Evolutionary conservation across 1,140 invertebrate genomes (phyloP), one percentile per base, ranked within the genome.

Genomic region (Hydropsyche tenuis): DNA sequence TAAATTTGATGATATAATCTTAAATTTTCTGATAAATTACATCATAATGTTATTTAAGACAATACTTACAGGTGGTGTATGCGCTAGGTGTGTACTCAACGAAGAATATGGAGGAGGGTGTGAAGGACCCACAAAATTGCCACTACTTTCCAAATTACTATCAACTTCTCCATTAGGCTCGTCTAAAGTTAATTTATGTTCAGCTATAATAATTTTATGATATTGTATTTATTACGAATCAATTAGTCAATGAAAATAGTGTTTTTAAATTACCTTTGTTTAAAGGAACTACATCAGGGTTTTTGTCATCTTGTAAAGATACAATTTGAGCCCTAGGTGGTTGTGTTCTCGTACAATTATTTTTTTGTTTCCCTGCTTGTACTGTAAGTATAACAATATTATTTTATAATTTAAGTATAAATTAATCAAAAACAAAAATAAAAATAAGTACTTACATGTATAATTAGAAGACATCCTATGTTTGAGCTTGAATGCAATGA

Each of bases 251-350:
- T 20, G 3, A 4, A 4, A 20, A 51, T 51, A 51, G n/a, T 51
- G 46, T 16, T 63, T n/a, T 63, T 16, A 43, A 51, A 42, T 42
- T 86, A 94, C 93, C 92, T 92, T 94, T 94, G 83, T 92, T 94
- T 79, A 91, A 89, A 5, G 93, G 93, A 72, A 95, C 91, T 62
- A 95, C 89, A 81, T 95, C 93, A 1, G 93, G 93, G 85, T 94
- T 94, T 77, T 92, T 90, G 79, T 94, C 93, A 78, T 94, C 93
- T 79, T 90, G 71, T 30, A 75, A 22, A 11, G 69, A 23, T n/a
- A 73, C 1, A 79, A 74, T 16, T 70, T 73, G 66, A 78, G 1
- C 77, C 79, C 0, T 82, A 81, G 48, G 78, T 80, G 37, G 81
- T 76, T 62, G 82, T 83, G 23, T 16, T 22, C 74, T 71, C 62